Base-by-base conservation (phyloP, 2,113 vertebrate species). In the Prolemur simus region DNA sequence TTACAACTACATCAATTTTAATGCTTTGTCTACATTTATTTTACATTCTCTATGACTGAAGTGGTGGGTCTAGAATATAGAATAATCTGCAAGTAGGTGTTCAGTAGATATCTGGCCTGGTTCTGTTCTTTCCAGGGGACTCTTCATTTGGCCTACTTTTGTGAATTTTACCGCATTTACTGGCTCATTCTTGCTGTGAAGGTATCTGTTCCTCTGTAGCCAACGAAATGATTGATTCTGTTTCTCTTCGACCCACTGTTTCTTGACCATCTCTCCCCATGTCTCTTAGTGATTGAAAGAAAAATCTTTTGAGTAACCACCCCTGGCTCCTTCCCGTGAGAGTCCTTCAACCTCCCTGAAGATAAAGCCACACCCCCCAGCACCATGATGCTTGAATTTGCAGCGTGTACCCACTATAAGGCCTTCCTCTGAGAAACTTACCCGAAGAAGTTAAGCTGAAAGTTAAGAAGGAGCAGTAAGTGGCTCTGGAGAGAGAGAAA, bases 1-100 rank as follows among this genome's bases (percentile, higher is more conserved):
- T 96, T 78, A 58, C 78, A 86, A 88, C 3, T 39, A 12, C 29
- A 74, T 63, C 37, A 49, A 54, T 84, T 95, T 64, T 88, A 73
- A 78, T 66, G 45, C 47, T 90, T 83, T 93, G 82, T 91, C 54
- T 95, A 71, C 66, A 82, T 94, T 85, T 89, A 94, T 82, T 91
- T 92, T 85, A 63, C 69, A 32, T 86, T 94, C 18, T 58, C 54
- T 23, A 0, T 73, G 85, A 71, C 87, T 39, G 21, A 73, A 87
- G 54, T n/a, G 64, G 45, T 14, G 45, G 45, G 25, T 76, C 56
- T 77, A 63, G 76, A 91, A 15, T 91, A 29, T 2, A 63, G 68
- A 68, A 27, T 17, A 18, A 32, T 27, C 34, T 84, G 18, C 2
- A 20, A 27, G 34, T 66, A 49, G 7, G 20, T 63, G 29, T 74